Conservation (phyloP, 2,113 vertebrate genomes). For the Hippocampus abdominalis region DNA sequence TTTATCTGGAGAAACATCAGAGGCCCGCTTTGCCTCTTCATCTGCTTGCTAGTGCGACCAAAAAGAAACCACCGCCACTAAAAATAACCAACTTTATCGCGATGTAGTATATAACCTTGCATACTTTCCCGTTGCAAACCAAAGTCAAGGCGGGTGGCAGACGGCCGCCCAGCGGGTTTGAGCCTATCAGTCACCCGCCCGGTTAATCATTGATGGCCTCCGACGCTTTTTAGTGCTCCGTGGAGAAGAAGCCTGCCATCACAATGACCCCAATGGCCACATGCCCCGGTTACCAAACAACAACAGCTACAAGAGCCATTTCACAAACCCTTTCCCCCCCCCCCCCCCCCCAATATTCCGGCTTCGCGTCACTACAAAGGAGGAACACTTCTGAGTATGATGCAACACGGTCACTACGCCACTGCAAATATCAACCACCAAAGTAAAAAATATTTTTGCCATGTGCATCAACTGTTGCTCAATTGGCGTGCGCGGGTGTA, state of each 20-base stretch:
- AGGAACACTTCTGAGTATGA: background rate
- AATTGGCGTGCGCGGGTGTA: background rate
- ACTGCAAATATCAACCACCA: background rate
- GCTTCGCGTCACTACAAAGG: background rate
- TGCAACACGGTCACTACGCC: background rate
- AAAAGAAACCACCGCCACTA: background rate
- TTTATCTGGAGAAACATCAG: background rate
- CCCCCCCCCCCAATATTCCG: background rate
- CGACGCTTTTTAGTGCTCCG: conserved; percentile 7
- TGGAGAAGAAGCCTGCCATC: background rate
- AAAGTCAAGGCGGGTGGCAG: background rate
- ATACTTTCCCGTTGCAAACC: background rate
- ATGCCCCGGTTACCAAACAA: conserved; percentile 22
- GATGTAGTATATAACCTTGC: background rate
- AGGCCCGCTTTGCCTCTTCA: background rate
- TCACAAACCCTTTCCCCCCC: background rate
- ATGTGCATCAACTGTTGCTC: background rate
- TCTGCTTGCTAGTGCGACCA: background rate
- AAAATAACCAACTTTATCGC: background rate
- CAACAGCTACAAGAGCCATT: conserved; percentile 1
- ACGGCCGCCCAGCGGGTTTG: conserved; percentile 13
- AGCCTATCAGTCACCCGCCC: conserved; percentile 15
- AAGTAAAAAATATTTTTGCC: background rate
- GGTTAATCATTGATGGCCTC: conserved; percentile 54
- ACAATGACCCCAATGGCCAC: conserved; percentile 2